Evolutionary conservation across 2,797 vertebrate species (phyloP).

Genomic region (Myotis planiceps): DNA sequence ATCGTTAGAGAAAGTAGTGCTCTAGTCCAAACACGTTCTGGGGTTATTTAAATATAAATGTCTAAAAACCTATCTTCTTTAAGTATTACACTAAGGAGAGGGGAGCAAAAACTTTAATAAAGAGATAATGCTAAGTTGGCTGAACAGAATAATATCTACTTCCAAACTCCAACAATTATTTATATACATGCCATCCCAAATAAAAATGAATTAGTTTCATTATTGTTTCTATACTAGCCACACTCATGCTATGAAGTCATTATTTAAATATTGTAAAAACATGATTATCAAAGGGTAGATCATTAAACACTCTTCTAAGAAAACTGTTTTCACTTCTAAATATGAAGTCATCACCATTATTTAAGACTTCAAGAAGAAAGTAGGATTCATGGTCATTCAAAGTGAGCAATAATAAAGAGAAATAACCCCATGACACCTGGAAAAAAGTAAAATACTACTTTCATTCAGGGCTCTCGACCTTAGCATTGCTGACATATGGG

Average conservation of each 20-base stretch:
- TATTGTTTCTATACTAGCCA: not conserved
- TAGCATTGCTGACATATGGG: too few relatives aligned
- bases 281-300: not conserved
- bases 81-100: not conserved
- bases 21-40: not conserved
- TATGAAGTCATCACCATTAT: not conserved
- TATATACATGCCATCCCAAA: not conserved
- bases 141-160: constrained; percentile 18
- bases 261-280: constrained; percentile 27
- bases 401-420: not conserved
- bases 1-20: not conserved
- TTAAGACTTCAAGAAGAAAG: constrained; percentile 22
- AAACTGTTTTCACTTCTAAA: constrained; percentile 24
- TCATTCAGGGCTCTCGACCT: not conserved
- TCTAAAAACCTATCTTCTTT: constrained; percentile 14
- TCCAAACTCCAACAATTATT: constrained; percentile 3
- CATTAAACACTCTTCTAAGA: constrained; percentile 31
- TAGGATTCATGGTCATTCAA: not conserved
- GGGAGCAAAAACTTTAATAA: constrained; percentile 15
- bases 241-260: not conserved
- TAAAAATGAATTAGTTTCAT: constrained; percentile 10
- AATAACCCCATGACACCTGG: not conserved
- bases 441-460: not conserved
- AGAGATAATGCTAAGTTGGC: not conserved
- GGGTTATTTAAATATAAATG: constrained; percentile 53